These are phyloP conservation scores for Steinernema hermaphroditum DNA, from an alignment of 2,888 invertebrate genomes.

Conservation along the genomic window DNA sequence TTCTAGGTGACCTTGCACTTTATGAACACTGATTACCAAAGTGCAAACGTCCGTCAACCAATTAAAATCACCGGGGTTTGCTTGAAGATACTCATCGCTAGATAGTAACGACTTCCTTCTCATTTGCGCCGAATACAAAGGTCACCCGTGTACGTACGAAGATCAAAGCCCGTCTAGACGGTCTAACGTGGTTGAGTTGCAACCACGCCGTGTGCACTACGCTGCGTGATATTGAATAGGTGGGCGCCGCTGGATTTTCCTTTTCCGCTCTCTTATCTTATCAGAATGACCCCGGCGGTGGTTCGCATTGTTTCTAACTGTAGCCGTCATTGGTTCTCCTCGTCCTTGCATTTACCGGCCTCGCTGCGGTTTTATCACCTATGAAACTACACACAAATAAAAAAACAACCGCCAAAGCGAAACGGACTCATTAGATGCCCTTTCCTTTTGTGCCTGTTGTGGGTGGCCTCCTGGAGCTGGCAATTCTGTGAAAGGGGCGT, in stretches of 20 bases:
- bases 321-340: no score
- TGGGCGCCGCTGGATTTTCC: neutral
- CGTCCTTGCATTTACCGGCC: no score
- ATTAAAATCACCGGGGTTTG: neutral
- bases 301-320: neutral
- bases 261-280: neutral
- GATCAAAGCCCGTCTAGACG: slow-evolving; percentile 14
- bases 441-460: neutral
- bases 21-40: neutral
- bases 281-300: neutral
- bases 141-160: neutral
- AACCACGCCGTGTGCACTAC: neutral
- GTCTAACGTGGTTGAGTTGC: neutral
- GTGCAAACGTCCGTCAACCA: neutral
- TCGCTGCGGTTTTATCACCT: neutral
- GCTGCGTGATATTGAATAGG: neutral
- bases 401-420: neutral
- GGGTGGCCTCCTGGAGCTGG: slow-evolving; percentile 18
- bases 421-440: neutral
- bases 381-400: slow-evolving; percentile 15
- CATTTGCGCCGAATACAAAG: neutral
- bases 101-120: neutral
- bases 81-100: no score
- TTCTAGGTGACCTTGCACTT: neutral
- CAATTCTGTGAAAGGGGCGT: neutral